These are phyloP conservation scores for Edolisoma coerulescens DNA, from an alignment of 2,113 vertebrate species.

Conservation along the genomic window DNA sequence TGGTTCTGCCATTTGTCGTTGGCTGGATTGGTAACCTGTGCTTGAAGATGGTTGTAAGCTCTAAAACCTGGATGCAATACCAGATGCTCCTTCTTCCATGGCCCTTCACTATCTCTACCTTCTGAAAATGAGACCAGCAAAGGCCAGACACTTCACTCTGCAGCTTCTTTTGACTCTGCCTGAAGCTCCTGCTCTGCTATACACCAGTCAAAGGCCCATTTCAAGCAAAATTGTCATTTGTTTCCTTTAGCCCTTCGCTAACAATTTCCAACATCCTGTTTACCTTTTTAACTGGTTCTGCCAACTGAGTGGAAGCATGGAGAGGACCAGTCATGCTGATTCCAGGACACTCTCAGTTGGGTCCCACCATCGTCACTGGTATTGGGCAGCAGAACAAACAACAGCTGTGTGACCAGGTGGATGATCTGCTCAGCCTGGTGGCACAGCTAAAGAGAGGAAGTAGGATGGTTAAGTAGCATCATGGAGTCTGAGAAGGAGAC, in stretches of 20 bases:
- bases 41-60: not conserved
- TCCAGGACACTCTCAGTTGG: not conserved
- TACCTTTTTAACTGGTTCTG: not conserved
- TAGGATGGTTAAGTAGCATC: not conserved
- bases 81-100: not conserved
- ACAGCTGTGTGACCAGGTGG: not conserved
- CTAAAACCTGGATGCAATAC: not conserved
- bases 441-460: not conserved
- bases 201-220: not conserved
- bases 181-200: not conserved
- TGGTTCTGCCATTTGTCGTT: not conserved
- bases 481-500: not conserved
- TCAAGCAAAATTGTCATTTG: not conserved
- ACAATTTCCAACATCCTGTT: not conserved
- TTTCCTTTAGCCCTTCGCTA: not conserved
- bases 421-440: not conserved
- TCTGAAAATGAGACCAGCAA: fast-evolving
- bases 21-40: fast-evolving
- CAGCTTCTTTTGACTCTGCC: not conserved
- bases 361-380: not conserved
- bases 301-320: fast-evolving
- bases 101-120: not conserved
- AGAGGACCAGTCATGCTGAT: not conserved
- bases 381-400: not conserved
- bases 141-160: not conserved